phyloP scores from a whole-genome alignment of 2,113 vertebrate genomes.

The Thunnus maccoyii region DNA sequence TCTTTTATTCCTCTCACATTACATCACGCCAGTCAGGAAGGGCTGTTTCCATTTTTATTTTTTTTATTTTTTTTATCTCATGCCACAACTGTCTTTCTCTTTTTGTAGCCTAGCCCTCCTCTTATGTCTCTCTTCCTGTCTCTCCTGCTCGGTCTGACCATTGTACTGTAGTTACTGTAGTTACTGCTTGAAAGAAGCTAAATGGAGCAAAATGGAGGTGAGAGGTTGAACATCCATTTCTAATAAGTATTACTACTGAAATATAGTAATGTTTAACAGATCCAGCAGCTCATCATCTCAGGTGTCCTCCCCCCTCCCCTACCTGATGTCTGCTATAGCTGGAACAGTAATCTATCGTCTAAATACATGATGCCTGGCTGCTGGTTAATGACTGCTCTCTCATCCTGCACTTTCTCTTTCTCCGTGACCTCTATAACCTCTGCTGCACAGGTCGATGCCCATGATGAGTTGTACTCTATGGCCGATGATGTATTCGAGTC shows the following conservation, averaged over 20 bases:
- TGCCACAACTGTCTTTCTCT: not conserved
- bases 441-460: conserved; percentile 84
- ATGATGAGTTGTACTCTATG: conserved; percentile 92
- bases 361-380: not conserved
- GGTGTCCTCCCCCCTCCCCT: not conserved
- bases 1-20: not conserved
- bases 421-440: not conserved
- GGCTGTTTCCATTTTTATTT: not conserved
- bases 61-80: not conserved
- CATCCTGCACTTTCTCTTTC: not conserved
- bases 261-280: not conserved
- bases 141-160: not conserved
- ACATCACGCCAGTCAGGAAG: not conserved
- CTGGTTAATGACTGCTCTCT: not conserved
- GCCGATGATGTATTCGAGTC: conserved; percentile 97
- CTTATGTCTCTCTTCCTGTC: not conserved
- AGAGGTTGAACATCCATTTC: not conserved
- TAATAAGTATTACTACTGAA: not conserved
- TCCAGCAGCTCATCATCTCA: not conserved
- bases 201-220: not conserved
- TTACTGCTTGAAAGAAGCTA: not conserved
- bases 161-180: not conserved
- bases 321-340: not conserved
- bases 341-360: not conserved
- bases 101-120: too few species aligned